phyloP scores from a whole-genome alignment of 1,140 invertebrate species.

The Chelonus insularis region DNA sequence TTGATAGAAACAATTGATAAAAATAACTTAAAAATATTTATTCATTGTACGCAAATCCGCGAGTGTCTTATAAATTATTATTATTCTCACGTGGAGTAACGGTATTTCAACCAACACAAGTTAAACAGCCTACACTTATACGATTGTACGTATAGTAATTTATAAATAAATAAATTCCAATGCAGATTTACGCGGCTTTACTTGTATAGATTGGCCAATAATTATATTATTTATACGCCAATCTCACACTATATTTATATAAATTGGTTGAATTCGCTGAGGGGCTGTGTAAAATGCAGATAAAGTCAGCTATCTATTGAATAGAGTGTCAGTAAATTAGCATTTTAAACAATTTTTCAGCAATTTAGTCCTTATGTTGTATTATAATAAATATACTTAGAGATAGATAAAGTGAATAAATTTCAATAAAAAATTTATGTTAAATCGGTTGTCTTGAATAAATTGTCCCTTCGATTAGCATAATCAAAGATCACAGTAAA shows the following conservation, averaged over 20 bases:
- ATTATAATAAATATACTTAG: conserved; percentile 3
- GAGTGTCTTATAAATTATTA: conserved; percentile 25
- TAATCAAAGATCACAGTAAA: no score
- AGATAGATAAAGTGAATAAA: background rate
- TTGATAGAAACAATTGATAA: no score
- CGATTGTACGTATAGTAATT: conserved; percentile 26
- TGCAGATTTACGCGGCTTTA: background rate
- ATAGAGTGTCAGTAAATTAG: background rate
- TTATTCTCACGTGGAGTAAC: conserved; percentile 30
- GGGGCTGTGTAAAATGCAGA: background rate
- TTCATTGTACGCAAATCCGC: background rate
- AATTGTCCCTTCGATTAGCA: no score
- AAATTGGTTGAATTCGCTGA: background rate
- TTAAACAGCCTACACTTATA: conserved; percentile 23
- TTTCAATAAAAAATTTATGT: conserved; percentile 12
- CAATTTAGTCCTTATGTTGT: conserved; percentile 25
- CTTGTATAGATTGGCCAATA: no score
- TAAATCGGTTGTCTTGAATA: no score
- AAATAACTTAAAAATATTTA: no score
- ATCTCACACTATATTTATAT: background rate
- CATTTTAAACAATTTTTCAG: background rate
- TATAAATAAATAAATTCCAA: conserved; percentile 7
- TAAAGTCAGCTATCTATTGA: background rate
- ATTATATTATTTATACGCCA: no score
- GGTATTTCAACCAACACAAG: conserved; percentile 30